A percentile compares a stretch with the other conserved stretches of the same genome.
Evolutionary conservation across 53 echinoderm and acorn worm genomes (phyloP).

Genomic region (Stichopus horrens): DNA sequence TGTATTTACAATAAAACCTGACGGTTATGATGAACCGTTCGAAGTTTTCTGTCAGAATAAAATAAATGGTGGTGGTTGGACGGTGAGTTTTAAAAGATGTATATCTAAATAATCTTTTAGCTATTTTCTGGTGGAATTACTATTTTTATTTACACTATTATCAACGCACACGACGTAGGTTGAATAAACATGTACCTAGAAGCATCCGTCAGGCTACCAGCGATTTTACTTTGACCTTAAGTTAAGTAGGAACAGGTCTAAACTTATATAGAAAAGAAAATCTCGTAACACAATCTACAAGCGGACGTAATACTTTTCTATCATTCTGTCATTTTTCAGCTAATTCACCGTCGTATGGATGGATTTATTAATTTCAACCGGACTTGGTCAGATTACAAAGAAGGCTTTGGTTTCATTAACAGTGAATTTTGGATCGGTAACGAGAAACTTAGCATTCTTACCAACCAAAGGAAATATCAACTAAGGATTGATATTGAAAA

Average conservation of each 20-base stretch:
- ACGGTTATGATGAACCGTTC: not conserved
- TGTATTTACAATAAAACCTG: not conserved
- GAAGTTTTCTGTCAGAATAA: not conserved
- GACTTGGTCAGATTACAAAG: constrained; percentile 10
- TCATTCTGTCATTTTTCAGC: not conserved
- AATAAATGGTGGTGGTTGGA: not conserved
- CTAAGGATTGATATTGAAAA: not conserved
- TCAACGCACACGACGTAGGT: no score
- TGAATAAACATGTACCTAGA: no score
- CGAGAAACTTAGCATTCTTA: constrained; percentile 8
- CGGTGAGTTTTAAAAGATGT: not conserved
- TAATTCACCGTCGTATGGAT: constrained; percentile 22
- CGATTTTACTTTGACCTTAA: no score
- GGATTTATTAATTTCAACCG: not conserved
- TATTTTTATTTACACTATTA: no score
- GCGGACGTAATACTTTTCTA: no score
- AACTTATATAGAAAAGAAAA: no score
- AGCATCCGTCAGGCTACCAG: no score
- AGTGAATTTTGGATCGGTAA: constrained; percentile 28
- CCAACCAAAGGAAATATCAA: constrained; percentile 8
- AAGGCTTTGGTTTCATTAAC: constrained; percentile 18
- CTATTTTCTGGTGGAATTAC: no score
- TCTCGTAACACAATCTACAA: no score
- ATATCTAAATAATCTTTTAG: no score
- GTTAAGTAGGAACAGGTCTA: no score